Evolutionary conservation across 2,113 vertebrate species (phyloP).

Genomic region (Tachysurus vachellii): DNA sequence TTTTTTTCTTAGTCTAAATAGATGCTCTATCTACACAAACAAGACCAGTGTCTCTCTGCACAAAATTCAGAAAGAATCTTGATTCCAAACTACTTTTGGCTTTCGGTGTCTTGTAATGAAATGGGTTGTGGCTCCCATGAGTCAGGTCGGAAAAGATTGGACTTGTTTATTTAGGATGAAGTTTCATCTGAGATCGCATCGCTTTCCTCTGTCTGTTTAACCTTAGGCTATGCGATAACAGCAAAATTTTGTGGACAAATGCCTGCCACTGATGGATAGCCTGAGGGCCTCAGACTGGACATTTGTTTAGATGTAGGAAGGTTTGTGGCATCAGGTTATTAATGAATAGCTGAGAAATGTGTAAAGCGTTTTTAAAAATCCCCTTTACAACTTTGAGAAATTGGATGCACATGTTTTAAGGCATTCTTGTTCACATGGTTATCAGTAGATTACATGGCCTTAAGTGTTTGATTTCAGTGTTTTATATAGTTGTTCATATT

Average conservation of each 20-base stretch:
- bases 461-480: background rate
- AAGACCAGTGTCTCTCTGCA: background rate
- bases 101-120: background rate
- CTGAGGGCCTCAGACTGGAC: background rate
- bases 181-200: background rate
- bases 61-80: background rate
- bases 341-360: background rate
- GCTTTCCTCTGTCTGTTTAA: background rate
- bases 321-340: background rate
- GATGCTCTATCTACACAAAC: background rate
- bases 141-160: conserved; percentile 15
- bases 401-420: background rate
- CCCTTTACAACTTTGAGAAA: background rate
- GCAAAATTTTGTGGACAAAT: background rate
- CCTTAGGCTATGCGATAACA: background rate
- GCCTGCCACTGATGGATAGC: background rate
- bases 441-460: background rate
- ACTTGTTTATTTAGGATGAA: background rate
- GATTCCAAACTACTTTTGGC: background rate
- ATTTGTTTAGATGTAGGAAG: background rate
- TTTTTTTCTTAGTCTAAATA: background rate
- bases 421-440: background rate
- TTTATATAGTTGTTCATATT: background rate
- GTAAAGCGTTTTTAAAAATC: background rate
- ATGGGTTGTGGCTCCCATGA: background rate